Conservation (phyloP, 2,888 invertebrate genomes). For the Piscicola geometra region DNA sequence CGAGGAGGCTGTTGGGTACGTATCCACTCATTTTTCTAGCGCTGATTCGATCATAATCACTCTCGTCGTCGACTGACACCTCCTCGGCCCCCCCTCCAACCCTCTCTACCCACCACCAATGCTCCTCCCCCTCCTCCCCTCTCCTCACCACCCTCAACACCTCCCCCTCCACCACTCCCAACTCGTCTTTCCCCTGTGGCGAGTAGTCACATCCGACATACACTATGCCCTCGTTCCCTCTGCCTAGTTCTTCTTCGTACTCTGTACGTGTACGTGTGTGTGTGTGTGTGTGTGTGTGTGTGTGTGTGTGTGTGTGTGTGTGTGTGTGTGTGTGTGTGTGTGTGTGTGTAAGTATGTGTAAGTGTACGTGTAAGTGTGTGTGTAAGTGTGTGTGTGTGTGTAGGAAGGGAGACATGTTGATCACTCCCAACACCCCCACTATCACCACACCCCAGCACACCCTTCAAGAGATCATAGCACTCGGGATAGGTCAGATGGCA, state of each 20-base stretch:
- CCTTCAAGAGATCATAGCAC: constrained; percentile 24
- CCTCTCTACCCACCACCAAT: constrained; percentile 1
- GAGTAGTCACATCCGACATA: neutral
- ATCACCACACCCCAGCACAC: neutral
- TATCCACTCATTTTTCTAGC: neutral
- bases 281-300: neutral
- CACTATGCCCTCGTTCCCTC: neutral
- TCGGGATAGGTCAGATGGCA: constrained; percentile 33
- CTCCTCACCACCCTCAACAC: neutral
- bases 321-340: constrained; percentile 20
- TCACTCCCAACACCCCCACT: neutral
- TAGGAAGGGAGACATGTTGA: neutral
- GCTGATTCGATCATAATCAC: neutral
- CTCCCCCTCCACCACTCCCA: neutral
- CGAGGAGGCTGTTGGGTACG: neutral
- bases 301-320: neutral
- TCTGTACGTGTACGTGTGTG: neutral
- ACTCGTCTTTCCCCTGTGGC: constrained; percentile 7
- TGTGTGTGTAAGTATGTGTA: neutral
- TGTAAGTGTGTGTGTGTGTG: neutral
- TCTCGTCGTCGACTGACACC: constrained; percentile 11
- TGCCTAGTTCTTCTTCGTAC: neutral
- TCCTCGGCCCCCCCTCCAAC: neutral
- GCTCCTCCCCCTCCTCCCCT: neutral
- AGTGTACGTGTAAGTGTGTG: constrained; percentile 2